phyloP scores from a whole-genome alignment of 2,113 vertebrate genomes.

The Mirza zaza region DNA sequence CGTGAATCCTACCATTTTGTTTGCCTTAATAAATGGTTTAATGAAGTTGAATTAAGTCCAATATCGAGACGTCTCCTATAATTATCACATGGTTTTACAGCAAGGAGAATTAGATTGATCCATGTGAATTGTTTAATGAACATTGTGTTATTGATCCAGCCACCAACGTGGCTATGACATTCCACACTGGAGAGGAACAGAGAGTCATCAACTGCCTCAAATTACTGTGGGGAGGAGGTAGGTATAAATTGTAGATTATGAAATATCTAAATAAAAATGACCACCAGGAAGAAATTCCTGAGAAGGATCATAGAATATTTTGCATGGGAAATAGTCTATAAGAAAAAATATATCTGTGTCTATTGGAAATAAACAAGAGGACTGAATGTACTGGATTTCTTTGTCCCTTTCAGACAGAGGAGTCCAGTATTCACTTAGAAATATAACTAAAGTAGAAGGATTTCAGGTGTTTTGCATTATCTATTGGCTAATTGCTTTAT shows the following conservation, averaged over 20 bases:
- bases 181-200: neutral
- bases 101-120: neutral
- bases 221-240: neutral
- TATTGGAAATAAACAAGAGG: neutral
- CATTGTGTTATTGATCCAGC: neutral
- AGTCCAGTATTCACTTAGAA: slow-evolving; percentile 26
- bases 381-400: neutral
- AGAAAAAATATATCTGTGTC: neutral
- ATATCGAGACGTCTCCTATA: neutral
- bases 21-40: slow-evolving; percentile 8
- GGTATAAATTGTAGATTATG: neutral
- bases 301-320: neutral
- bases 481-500: neutral
- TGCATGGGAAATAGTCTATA: neutral
- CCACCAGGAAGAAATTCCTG: neutral
- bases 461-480: neutral
- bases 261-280: neutral
- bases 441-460: neutral
- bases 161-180: neutral
- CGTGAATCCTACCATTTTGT: neutral
- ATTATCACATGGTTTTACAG: neutral
- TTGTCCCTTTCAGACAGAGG: neutral
- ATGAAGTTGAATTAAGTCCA: neutral
- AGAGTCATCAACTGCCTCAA: neutral
- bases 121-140: neutral